Percentiles rank a stretch among this genome's conserved stretches.
Conservation (phyloP, 2,797 vertebrate species). For the Ctenosaura bakeri region DNA sequence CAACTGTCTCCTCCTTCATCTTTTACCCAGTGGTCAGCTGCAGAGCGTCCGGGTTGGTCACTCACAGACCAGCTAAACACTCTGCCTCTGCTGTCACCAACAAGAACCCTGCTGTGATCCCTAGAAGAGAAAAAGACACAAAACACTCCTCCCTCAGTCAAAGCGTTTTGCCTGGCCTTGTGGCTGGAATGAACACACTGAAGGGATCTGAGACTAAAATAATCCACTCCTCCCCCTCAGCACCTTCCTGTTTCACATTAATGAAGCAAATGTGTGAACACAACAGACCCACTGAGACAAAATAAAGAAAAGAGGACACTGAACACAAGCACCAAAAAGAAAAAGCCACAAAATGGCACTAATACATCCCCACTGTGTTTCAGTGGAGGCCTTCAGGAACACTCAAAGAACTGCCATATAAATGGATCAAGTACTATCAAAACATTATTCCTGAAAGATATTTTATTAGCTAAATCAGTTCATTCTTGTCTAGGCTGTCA, state of each 20-base stretch:
- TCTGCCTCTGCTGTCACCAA: slow-evolving; percentile 93
- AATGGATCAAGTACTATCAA: background rate
- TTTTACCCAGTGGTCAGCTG: slow-evolving; percentile 99
- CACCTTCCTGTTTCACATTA: background rate
- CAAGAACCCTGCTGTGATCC: slow-evolving; percentile 97
- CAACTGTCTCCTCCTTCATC: slow-evolving; percentile 98
- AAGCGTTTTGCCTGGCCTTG: background rate
- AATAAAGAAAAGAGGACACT: background rate
- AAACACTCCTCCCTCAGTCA: background rate
- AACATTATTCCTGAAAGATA: no score
- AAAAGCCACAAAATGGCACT: background rate
- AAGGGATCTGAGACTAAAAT: background rate
- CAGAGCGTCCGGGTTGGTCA: slow-evolving; percentile 94
- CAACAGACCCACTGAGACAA: background rate
- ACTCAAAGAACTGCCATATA: background rate
- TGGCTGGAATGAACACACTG: background rate
- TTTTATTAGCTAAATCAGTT: background rate
- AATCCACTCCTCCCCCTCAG: background rate
- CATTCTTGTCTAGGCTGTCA: background rate
- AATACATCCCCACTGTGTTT: background rate
- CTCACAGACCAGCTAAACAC: slow-evolving; percentile 99
- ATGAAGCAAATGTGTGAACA: background rate
- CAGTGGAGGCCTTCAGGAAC: no score
- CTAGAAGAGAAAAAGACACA: slow-evolving; percentile 71
- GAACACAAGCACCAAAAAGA: background rate